A percentile compares a stretch with the other conserved stretches of the same genome.
These are phyloP conservation scores for Mactra quadrangularis DNA, from an alignment of 1,140 invertebrate genomes.

Conservation along the genomic window DNA sequence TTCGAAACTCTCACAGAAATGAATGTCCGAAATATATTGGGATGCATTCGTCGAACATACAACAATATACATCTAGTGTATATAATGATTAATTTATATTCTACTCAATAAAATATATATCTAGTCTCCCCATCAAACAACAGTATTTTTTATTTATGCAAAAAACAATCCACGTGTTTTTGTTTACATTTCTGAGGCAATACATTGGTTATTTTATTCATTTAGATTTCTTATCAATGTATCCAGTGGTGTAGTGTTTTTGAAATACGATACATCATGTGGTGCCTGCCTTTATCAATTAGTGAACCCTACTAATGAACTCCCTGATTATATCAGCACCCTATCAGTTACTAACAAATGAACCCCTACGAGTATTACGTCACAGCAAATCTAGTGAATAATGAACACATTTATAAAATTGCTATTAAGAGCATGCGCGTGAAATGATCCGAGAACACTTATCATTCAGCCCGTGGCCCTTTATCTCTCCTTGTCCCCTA, in stretches of 20 bases:
- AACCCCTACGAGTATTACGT: conserved; percentile 35
- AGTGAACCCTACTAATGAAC: conserved; percentile 30
- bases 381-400: conserved; percentile 14
- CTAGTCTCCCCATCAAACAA: too few species aligned
- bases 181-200: conserved; percentile 21
- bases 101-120: too few species aligned
- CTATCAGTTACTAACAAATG: conserved; percentile 27
- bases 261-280: conserved; percentile 2
- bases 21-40: too few species aligned
- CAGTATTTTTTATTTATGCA: too few species aligned
- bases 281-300: conserved; percentile 30
- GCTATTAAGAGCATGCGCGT: conserved; percentile 28
- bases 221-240: background rate
- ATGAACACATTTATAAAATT: conserved; percentile 16
- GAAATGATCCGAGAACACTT: conserved; percentile 6
- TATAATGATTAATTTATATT: too few species aligned
- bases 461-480: background rate
- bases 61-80: too few species aligned
- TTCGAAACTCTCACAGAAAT: too few species aligned
- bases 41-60: too few species aligned
- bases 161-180: background rate
- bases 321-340: conserved; percentile 18
- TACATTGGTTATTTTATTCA: background rate
- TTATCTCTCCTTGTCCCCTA: conserved; percentile 34
- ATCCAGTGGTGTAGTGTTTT: background rate